Evolutionary conservation across 2,888 invertebrate species (phyloP).

Genomic region (Hypomecis atomaria): DNA sequence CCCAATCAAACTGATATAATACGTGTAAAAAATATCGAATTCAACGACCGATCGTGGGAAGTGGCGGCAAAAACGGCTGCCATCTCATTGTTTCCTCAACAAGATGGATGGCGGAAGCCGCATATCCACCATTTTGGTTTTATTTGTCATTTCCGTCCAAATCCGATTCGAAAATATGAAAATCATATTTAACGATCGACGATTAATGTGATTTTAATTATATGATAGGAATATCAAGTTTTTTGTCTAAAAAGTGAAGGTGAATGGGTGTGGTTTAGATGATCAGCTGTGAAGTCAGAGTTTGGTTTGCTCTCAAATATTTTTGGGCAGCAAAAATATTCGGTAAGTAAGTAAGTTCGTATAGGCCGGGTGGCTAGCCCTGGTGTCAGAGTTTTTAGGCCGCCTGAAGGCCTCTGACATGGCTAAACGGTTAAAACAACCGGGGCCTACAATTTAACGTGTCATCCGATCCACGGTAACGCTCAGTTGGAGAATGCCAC

Average conservation of each 20-base stretch:
- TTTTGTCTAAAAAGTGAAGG: conserved; percentile 36
- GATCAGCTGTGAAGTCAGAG: no score
- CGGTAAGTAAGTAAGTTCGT: no score
- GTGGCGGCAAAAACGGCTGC: conserved; percentile 48
- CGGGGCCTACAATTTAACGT: no score
- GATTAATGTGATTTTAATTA: conserved; percentile 74
- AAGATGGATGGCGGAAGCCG: conserved; percentile 78
- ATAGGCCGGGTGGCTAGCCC: no score
- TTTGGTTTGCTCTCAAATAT: no score
- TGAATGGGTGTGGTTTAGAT: no score
- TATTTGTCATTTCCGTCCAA: conserved; percentile 73
- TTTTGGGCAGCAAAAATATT: no score
- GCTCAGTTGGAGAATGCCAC: no score
- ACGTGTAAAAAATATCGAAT: conserved; percentile 37
- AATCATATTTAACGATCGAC: conserved; percentile 49
- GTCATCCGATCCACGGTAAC: no score
- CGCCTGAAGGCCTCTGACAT: no score
- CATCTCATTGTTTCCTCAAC: conserved; percentile 64
- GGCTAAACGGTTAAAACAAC: no score
- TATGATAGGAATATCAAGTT: conserved; percentile 45
- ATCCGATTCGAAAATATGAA: conserved; percentile 58
- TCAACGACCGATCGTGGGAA: conserved; percentile 57
- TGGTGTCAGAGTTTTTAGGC: no score
- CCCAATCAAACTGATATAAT: conserved; percentile 21
- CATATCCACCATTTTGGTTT: conserved; percentile 62